These are phyloP conservation scores for Rhagologus leucostigma DNA, from an alignment of 2,113 vertebrate genomes.

Conservation along the genomic window DNA sequence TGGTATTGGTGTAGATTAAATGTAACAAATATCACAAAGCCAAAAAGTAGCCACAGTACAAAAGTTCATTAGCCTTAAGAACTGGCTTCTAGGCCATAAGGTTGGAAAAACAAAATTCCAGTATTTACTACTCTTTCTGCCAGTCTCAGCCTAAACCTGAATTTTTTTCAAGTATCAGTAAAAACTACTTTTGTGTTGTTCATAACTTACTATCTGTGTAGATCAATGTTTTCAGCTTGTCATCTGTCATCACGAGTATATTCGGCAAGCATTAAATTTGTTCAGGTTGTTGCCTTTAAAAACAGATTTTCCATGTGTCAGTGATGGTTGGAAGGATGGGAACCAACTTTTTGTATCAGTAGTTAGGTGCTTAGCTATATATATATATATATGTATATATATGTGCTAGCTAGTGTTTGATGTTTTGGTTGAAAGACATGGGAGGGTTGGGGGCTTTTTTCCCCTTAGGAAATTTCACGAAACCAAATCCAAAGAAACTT, in stretches of 20 bases:
- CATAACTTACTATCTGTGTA: neutral
- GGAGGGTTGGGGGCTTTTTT: neutral
- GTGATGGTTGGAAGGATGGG: neutral
- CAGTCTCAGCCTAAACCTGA: neutral
- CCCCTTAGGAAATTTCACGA: neutral
- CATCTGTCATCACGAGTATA: neutral
- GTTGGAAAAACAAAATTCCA: neutral
- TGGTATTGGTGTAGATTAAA: neutral
- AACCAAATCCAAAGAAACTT: conserved; percentile 1
- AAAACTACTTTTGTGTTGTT: neutral
- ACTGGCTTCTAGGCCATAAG: neutral
- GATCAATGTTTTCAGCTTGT: neutral
- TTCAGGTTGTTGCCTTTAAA: neutral
- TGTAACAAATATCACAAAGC: neutral
- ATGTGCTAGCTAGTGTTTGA: neutral
- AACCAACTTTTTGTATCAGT: neutral
- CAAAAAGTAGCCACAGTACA: neutral
- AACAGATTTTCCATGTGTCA: neutral
- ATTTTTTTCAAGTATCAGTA: neutral
- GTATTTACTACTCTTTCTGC: neutral
- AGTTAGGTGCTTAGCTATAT: neutral
- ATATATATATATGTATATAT: neutral
- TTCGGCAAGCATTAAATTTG: neutral
- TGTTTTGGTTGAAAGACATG: neutral
- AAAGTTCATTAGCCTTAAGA: neutral